Conservation (phyloP, 2,113 vertebrate genomes). For the Penelope pileata region DNA sequence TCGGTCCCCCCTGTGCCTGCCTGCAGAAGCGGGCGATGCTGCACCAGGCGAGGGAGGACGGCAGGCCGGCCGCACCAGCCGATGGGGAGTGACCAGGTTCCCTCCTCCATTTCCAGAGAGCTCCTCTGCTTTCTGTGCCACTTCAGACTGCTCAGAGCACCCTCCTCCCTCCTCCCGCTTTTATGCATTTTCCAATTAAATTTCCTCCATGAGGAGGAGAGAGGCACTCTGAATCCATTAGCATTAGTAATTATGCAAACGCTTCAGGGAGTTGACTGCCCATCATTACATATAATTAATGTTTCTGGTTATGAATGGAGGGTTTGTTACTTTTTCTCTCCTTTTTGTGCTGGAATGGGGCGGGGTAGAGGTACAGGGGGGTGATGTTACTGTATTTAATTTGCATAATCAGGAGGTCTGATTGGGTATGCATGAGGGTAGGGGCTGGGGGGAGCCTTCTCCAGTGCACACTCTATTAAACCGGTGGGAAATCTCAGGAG, state of each 20-base stretch:
- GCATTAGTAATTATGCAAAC: constrained; percentile 71
- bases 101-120: background rate
- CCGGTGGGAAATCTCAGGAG: constrained; percentile 26
- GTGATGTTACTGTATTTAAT: constrained; percentile 44
- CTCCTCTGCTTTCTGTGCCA: background rate
- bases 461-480: background rate
- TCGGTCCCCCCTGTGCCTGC: background rate
- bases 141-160: constrained; percentile 30
- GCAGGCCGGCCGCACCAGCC: fast-evolving
- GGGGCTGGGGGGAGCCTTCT: background rate
- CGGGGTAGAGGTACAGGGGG: background rate
- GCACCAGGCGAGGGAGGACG: background rate
- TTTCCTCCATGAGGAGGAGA: constrained; percentile 45
- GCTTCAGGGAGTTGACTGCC: constrained; percentile 68
- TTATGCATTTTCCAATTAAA: constrained; percentile 71
- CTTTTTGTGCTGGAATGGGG: background rate
- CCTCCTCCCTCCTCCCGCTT: constrained; percentile 37
- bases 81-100: background rate
- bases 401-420: constrained; percentile 53
- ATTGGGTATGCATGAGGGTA: constrained; percentile 18
- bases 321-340: constrained; percentile 4
- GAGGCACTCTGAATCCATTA: constrained; percentile 64
- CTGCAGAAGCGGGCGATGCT: background rate
- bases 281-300: constrained; percentile 73
- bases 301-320: constrained; percentile 61